phyloP scores from a whole-genome alignment of 2,113 vertebrate species.

The Montifringilla adamsi region DNA sequence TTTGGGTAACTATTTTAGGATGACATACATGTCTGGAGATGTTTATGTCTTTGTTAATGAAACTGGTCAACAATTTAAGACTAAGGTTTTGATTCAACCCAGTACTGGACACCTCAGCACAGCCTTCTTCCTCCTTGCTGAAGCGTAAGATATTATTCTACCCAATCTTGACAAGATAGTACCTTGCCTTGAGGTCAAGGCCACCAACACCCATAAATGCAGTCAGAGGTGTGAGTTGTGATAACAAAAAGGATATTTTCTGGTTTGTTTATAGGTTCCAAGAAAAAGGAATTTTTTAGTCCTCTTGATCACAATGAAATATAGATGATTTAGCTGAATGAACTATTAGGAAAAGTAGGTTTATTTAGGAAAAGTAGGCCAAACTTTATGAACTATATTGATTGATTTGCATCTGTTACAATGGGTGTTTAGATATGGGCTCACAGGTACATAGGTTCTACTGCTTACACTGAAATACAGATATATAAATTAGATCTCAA shows the following conservation, averaged over 20 bases:
- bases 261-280: neutral
- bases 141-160: neutral
- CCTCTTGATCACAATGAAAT: neutral
- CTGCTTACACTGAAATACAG: neutral
- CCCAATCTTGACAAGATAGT: neutral
- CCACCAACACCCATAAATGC: neutral
- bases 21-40: neutral
- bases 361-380: neutral
- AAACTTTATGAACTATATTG: neutral
- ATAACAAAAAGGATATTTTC: neutral
- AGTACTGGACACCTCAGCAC: neutral
- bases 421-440: neutral
- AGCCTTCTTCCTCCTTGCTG: neutral
- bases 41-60: neutral
- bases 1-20: neutral
- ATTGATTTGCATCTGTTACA: neutral
- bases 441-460: neutral
- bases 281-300: neutral
- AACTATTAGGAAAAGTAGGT: neutral
- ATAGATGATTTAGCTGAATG: neutral
- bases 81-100: neutral
- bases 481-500: neutral
- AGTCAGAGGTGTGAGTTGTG: neutral
- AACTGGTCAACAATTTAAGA: neutral
- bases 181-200: fast-evolving